phyloP scores from a whole-genome alignment of 2,888 invertebrate genomes.

The Thymelicus sylvestris region DNA sequence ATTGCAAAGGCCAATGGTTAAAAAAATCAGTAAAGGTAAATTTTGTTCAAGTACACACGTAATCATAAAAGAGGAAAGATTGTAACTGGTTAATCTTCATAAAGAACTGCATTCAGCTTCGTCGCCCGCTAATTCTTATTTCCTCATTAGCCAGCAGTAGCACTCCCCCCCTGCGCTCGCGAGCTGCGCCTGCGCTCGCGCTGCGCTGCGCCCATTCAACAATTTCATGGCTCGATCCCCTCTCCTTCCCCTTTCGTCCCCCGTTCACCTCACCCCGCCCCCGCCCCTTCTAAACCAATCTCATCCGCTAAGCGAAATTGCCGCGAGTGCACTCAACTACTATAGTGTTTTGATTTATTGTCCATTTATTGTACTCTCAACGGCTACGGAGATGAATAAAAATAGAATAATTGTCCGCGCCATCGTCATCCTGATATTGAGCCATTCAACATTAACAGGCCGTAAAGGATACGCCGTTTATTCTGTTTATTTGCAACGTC shows the following conservation, averaged over 20 bases:
- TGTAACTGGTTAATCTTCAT: slow-evolving; percentile 54
- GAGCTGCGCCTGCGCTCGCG: slow-evolving; percentile 53
- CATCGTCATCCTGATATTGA: slow-evolving; percentile 50
- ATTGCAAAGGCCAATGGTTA: too few relatives aligned
- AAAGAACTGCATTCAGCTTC: slow-evolving; percentile 73
- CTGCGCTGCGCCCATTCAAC: slow-evolving; percentile 71
- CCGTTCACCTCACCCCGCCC: slow-evolving; percentile 52
- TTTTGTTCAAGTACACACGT: slow-evolving; percentile 6
- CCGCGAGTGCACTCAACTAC: slow-evolving; percentile 68
- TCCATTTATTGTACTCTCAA: slow-evolving; percentile 74
- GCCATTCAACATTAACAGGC: slow-evolving; percentile 43
- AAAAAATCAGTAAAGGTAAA: not conserved
- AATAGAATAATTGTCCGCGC: slow-evolving; percentile 59
- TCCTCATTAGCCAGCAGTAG: slow-evolving; percentile 76
- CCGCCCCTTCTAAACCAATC: slow-evolving; percentile 53
- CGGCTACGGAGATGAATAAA: slow-evolving; percentile 55
- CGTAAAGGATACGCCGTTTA: slow-evolving; percentile 39
- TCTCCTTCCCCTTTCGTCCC: slow-evolving; percentile 41
- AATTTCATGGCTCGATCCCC: slow-evolving; percentile 56
- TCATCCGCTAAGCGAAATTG: slow-evolving; percentile 66
- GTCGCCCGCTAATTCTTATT: slow-evolving; percentile 82
- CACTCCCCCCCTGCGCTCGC: slow-evolving; percentile 60
- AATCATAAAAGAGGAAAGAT: slow-evolving; percentile 37
- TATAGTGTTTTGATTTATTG: slow-evolving; percentile 79
- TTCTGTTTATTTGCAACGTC: not conserved